These are phyloP conservation scores for Balanococcus diminutus DNA, from an alignment of 2,888 invertebrate genomes.

Conservation along the genomic window DNA sequence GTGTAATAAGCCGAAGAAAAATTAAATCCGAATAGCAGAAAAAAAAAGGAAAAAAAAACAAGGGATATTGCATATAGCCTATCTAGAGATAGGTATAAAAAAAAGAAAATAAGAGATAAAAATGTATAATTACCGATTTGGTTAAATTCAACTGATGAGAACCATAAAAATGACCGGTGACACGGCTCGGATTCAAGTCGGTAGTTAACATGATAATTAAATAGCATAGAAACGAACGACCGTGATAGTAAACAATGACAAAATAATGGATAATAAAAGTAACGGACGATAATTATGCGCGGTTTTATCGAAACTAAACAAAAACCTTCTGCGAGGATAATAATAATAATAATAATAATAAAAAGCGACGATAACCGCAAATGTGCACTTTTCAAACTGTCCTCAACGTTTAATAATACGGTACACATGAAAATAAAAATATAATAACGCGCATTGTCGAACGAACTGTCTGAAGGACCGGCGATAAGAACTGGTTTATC, in stretches of 20 bases:
- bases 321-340: constrained; percentile 29
- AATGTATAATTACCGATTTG: constrained; percentile 54
- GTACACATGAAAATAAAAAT: constrained; percentile 47
- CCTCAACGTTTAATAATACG: constrained; percentile 54
- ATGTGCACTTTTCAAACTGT: constrained; percentile 54
- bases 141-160: constrained; percentile 55
- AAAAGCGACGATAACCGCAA: constrained; percentile 50
- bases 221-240: constrained; percentile 53
- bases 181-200: constrained; percentile 55
- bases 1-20: background rate
- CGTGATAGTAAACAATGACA: constrained; percentile 55
- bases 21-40: background rate
- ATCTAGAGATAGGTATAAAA: background rate
- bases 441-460: constrained; percentile 51
- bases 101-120: background rate
- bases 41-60: background rate
- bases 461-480: constrained; percentile 46
- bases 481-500: constrained; percentile 51
- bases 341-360: constrained; percentile 45
- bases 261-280: constrained; percentile 51
- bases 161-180: constrained; percentile 55
- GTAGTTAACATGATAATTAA: constrained; percentile 55
- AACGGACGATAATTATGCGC: constrained; percentile 53
- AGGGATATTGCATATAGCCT: background rate
- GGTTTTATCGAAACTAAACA: constrained; percentile 30